These are phyloP conservation scores for Coenonympha glycerion DNA, from an alignment of 2,888 invertebrate genomes.

Conservation along the genomic window DNA sequence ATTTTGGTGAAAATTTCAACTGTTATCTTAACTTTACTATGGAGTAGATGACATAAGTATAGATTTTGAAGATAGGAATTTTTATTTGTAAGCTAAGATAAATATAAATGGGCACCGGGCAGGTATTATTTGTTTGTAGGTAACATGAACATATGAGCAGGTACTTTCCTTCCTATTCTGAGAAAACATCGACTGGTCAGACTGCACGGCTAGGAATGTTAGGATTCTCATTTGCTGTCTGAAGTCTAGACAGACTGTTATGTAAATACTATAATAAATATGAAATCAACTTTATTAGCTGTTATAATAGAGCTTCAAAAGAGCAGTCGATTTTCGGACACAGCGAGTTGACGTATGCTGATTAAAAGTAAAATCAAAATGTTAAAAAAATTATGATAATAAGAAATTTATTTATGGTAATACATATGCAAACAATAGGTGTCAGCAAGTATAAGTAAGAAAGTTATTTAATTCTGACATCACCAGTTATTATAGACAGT, in stretches of 20 bases:
- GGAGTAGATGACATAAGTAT: too few relatives aligned
- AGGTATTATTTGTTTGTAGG: background rate
- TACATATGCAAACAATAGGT: too few relatives aligned
- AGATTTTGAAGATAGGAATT: too few relatives aligned
- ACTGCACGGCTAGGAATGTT: background rate
- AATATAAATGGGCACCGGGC: too few relatives aligned
- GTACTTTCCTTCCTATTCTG: background rate
- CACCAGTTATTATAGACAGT: background rate
- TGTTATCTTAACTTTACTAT: too few relatives aligned
- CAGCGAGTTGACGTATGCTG: background rate
- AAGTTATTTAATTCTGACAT: background rate
- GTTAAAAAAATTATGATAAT: too few relatives aligned
- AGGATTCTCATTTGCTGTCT: slow-evolving; percentile 1
- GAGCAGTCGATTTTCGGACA: background rate
- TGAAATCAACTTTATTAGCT: background rate
- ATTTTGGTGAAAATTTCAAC: too few relatives aligned
- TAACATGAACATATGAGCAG: background rate
- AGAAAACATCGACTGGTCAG: background rate
- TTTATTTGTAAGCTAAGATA: too few relatives aligned
- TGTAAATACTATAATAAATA: background rate
- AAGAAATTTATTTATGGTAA: too few relatives aligned
- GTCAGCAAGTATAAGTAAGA: background rate
- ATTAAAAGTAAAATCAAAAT: too few relatives aligned
- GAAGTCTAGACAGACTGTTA: background rate
- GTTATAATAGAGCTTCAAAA: background rate